Evolutionary conservation across 2,888 invertebrate species (phyloP).

Genomic region (Apoda limacodes): DNA sequence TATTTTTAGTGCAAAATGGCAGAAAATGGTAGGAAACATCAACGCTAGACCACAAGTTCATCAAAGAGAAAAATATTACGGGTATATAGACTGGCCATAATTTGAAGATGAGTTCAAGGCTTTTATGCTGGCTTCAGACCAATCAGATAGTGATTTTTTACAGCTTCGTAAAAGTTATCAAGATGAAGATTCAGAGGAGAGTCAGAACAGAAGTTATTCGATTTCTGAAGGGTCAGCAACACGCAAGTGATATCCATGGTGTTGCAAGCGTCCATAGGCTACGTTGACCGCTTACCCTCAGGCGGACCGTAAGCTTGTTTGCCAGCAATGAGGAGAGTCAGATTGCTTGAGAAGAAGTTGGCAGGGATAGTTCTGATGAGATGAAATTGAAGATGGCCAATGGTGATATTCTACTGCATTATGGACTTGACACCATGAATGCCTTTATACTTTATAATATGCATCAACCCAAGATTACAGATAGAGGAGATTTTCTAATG

Average conservation of each 20-base stretch:
- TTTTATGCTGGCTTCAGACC: constrained; percentile 15
- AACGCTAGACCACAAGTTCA: constrained; percentile 8
- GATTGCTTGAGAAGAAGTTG: constrained; percentile 11
- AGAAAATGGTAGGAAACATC: constrained; percentile 11
- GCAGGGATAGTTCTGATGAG: constrained; percentile 16
- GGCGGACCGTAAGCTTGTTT: too few species aligned
- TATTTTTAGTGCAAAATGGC: constrained; percentile 11
- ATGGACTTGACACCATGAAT: too few species aligned
- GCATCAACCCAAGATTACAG: constrained; percentile 11
- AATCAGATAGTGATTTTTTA: constrained; percentile 17
- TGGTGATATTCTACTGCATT: too few species aligned
- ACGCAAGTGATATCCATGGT: too few species aligned
- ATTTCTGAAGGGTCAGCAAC: too few species aligned
- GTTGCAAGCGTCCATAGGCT: too few species aligned
- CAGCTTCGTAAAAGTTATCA: constrained; percentile 16
- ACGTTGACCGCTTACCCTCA: too few species aligned
- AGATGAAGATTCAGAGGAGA: constrained; percentile 16
- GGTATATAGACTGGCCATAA: constrained; percentile 8
- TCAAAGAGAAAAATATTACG: constrained; percentile 12
- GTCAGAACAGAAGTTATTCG: constrained; percentile 12
- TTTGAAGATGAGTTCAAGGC: constrained; percentile 16
- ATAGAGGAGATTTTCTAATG: constrained; percentile 15
- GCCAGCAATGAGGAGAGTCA: too few species aligned
- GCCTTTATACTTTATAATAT: constrained; percentile 9
- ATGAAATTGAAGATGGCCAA: too few species aligned